Base-by-base conservation (phyloP, 2,797 vertebrate genomes). In the Leontocebus nigricollis region DNA sequence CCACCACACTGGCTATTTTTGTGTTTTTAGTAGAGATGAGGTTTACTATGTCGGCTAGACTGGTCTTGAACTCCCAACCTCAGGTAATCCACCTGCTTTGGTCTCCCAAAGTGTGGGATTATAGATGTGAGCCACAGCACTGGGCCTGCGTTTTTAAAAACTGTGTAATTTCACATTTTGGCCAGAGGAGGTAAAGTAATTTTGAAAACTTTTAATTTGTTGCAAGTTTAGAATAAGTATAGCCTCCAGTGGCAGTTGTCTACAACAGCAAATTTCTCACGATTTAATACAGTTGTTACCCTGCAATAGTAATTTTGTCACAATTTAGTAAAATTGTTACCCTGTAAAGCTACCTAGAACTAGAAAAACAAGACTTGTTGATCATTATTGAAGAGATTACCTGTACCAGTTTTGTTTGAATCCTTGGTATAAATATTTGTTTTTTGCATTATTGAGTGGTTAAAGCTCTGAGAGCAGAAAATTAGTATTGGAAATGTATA, bases 141-240 rank as follows among this genome's bases (percentile, higher is more conserved):
- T 33, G 33, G 33, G 33, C 61, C 61, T 87, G 7, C 33, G 33
- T 36, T 88, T 93, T 85, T 92, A 88, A 14, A 92, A 79, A 61
- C 52, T 94, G 8, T 61, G 4, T 95, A 91, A 92, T 98, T 97
- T 97, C 44, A 93, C 72, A 88, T 24, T 2, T 55, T 72, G 22
- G 36, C 41, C 52, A 88, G 94, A 95, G 94, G 82, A 90, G 75
- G 26, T 82, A 50, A 22, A 88, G 30, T 73, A 27, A 26, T 97
- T 95, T 94, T 93, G 64, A 88, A 95, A 96, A 97, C 84, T 97
- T 94, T 77, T 36, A 92, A 92, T 95, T 97, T 94, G 94, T 96
- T 96, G 22, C 67, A 95, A 72, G 52, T 90, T 97, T 91, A 87
- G 52, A 85, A 61, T 82, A 39, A 88, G 30, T 91, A 10, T 73